Evolutionary conservation across 2,113 vertebrate species (phyloP).

Genomic region (Cynocephalus volans): DNA sequence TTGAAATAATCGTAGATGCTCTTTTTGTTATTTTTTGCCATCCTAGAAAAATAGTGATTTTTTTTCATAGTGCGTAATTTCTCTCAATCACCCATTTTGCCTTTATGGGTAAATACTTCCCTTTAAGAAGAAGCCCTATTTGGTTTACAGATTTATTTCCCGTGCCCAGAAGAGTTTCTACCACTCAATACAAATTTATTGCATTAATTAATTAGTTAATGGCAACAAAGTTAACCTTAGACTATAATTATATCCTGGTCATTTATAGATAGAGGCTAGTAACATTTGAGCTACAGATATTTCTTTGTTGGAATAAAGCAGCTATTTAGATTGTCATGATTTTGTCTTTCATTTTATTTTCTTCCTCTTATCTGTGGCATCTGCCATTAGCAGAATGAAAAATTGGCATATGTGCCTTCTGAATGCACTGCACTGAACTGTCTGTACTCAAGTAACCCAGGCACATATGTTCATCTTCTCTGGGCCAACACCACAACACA

Average conservation of each 20-base stretch:
- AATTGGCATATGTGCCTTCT: not conserved
- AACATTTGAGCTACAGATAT: not conserved
- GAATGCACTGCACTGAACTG: slow-evolving; percentile 21
- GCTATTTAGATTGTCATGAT: not conserved
- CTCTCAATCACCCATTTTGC: not conserved
- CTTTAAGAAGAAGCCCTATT: not conserved
- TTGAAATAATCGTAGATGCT: slow-evolving; percentile 5
- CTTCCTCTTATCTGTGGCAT: not conserved
- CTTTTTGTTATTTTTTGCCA: not conserved
- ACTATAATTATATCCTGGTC: not conserved
- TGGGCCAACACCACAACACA: slow-evolving; percentile 71
- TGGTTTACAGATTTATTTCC: not conserved
- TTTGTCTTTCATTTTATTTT: not conserved
- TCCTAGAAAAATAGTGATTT: not conserved
- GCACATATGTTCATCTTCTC: slow-evolving; percentile 66
- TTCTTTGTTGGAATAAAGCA: slow-evolving; percentile 43
- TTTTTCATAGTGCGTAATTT: not conserved
- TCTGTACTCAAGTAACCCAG: slow-evolving; percentile 54
- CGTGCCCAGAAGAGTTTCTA: not conserved
- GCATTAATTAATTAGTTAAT: not conserved
- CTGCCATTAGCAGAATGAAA: slow-evolving; percentile 37
- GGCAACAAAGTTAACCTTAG: not conserved
- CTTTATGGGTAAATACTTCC: not conserved
- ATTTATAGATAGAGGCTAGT: not conserved
- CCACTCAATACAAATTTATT: not conserved